Base-by-base conservation (phyloP, 2,888 invertebrate species). In the Stenodera caucasica region DNA sequence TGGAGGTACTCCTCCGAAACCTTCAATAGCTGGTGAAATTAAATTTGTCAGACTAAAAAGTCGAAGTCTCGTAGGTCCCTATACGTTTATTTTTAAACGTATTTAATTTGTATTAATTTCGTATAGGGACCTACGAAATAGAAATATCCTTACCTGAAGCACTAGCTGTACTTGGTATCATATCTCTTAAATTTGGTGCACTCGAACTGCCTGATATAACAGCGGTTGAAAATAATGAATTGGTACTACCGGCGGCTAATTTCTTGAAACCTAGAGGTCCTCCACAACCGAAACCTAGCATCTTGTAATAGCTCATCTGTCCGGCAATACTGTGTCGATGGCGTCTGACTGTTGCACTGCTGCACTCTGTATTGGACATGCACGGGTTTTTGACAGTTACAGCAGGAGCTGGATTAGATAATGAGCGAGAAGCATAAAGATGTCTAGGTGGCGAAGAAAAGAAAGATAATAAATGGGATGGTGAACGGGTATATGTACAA, bases 281-380 rank as follows among this genome's bases (percentile, higher is more conserved):
- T 76, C 85, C 86, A 77, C 86, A 85, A 77, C 86, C 88, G 82
- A 92, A 89, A 77, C 91, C 91, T 84, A 92, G 86, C 88, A 92
- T 89, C 88, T 91, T 91, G 87, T 90, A 91, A 88, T 92, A 92
- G 88, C 89, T 92, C 90, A 92, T 91, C 89, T 94, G 94, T 85
- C 93, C 93, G 85, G 92, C 92, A 87, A 94, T 92, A 88, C 94
- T 94, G 91, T 94, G 94, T 83, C 94, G 91, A 86, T 94, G 94
- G 84, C 91, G 91, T 84, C 91, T 89, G 82, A 64, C 68, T 64
- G 68, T 70, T 55, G 63, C 54, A 87, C 70, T 63, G 74, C 72
- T 68, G 75, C 77, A 66, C 69, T 63, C 64, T 61, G 65, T 57
- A 77, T 76, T 70, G 77, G 78, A 77, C 71, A 75, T 70, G 75